These are phyloP conservation scores for Pheosia gnoma DNA, from an alignment of 2,888 invertebrate genomes.

Conservation along the genomic window DNA sequence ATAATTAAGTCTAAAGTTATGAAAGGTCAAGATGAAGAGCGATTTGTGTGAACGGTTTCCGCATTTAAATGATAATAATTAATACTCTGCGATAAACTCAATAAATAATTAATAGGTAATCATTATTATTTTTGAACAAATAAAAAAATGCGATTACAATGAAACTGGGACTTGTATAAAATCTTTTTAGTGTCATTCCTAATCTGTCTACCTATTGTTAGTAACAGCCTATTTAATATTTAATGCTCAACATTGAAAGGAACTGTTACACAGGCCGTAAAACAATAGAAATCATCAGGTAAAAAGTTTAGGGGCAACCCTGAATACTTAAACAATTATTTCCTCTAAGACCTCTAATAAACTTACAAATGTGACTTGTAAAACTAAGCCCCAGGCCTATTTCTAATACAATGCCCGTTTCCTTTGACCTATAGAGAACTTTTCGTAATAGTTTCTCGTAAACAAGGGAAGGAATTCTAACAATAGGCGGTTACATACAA, in stretches of 20 bases:
- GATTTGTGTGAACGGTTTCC: conserved; percentile 1
- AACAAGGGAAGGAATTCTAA: conserved; percentile 34
- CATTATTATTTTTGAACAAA: too few relatives aligned
- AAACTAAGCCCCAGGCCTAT: conserved; percentile 20
- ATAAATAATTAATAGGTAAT: neutral
- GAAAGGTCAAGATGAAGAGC: conserved; percentile 17
- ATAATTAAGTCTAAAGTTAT: conserved; percentile 15
- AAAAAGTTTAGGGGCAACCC: conserved; percentile 18
- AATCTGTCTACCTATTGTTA: too few relatives aligned
- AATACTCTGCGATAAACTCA: neutral
- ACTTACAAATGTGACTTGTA: conserved; percentile 29
- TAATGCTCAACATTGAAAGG: neutral
- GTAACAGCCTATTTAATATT: too few relatives aligned
- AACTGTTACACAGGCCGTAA: neutral
- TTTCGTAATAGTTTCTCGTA: conserved; percentile 37
- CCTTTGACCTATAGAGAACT: conserved; percentile 39
- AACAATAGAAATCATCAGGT: conserved; percentile 19
- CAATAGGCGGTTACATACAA: conserved; percentile 28
- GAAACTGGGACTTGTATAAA: too few relatives aligned
- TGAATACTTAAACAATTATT: conserved; percentile 34
- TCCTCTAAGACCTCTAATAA: conserved; percentile 25
- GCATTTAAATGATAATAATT: conserved; percentile 19
- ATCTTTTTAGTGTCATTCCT: too few relatives aligned
- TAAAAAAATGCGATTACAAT: too few relatives aligned
- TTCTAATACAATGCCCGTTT: conserved; percentile 37